These are phyloP conservation scores for Amia ocellicauda DNA, from an alignment of 2,113 vertebrate genomes.

Conservation along the genomic window DNA sequence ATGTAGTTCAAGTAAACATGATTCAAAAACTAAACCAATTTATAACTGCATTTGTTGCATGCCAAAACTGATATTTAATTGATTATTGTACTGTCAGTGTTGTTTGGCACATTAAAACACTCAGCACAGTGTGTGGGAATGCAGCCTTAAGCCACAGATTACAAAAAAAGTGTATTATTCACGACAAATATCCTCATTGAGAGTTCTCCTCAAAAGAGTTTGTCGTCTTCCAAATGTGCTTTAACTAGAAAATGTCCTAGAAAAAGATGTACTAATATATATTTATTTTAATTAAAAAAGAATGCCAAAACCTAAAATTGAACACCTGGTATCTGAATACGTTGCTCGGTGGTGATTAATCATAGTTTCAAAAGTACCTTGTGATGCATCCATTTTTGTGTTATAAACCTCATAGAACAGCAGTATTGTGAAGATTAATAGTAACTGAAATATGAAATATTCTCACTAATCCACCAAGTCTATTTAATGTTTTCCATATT, in stretches of 20 bases:
- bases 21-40: constrained; percentile 8
- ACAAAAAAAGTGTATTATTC: background rate
- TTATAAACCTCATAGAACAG: constrained; percentile 2
- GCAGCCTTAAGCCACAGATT: background rate
- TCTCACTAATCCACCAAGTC: background rate
- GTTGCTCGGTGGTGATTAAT: constrained; percentile 3
- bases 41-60: background rate
- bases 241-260: background rate
- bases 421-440: background rate
- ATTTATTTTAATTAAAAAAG: background rate
- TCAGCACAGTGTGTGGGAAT: background rate
- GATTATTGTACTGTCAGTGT: constrained; percentile 2
- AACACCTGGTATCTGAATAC: background rate
- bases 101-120: constrained; percentile 2
- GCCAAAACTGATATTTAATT: background rate
- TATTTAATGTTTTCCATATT: background rate
- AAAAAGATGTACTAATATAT: constrained; percentile 3
- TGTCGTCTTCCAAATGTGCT: background rate
- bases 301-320: background rate
- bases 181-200: background rate
- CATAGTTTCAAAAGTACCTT: background rate
- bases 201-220: background rate
- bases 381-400: background rate
- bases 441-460: background rate
- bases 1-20: constrained; percentile 6